Base-by-base conservation (phyloP, 2,888 invertebrate genomes). In the Dyspetes luteomarginatus region DNA sequence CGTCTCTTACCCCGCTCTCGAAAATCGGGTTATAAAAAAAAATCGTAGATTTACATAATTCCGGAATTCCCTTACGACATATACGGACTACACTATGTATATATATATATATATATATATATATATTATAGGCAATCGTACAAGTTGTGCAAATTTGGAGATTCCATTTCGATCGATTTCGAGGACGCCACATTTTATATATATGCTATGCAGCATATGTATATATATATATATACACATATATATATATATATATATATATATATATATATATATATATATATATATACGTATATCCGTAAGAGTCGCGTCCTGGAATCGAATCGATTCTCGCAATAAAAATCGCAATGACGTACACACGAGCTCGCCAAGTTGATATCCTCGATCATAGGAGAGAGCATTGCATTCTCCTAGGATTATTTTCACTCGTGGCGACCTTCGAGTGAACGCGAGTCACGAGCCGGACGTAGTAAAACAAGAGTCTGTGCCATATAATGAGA, bases 401-500 rank as follows among this genome's bases (percentile, higher is more conserved):
- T 43, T 48, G 60, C 65, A 80, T 75, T 75, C 74, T 74, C 19
- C 48, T 75, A 74, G 56, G 69, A 65, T 79, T 58, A n/a, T n/a
- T n/a, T n/a, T n/a, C n/a, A n/a, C 67, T 71, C 65, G 28, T 22
- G n/a, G 28, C 79, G 80, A 72, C 80, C 80, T 80, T 80, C 76
- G 67, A 17, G 48, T 22, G 62, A 30, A 56, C 71, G 60, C 71
- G 71, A 50, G 50, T 62, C 52, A 52, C 58, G 75, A 68, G 62
- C 72, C 76, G 72, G 76, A 76, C 48, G 60, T 55, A n/a, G 15
- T n/a, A 17, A 17, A 41, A n/a, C n/a, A 9, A 52, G 24, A 17
- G 9, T 30, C n/a, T 19, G 12, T 12, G 52, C 15, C n/a, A 24
- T 4, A 3, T 3, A 12, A 26, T 43, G 28, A 24, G 15, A 1